A percentile compares a stretch with the other conserved stretches of the same genome.
Conservation (phyloP, 2,113 vertebrate genomes). For the Anser brachyrhynchus region DNA sequence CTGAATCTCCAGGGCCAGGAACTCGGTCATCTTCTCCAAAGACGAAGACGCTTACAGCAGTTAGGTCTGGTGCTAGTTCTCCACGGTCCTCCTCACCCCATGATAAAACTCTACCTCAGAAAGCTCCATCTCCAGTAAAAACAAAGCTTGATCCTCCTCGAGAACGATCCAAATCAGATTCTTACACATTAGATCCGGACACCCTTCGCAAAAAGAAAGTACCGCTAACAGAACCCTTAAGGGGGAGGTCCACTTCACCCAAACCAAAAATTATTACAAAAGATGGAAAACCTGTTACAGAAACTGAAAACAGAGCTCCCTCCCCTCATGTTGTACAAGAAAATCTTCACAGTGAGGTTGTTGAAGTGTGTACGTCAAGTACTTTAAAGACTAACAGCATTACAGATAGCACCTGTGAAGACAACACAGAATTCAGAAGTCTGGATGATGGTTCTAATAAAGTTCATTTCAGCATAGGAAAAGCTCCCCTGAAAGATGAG, state of each 20-base stretch:
- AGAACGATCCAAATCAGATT: conserved; percentile 97
- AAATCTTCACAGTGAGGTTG: conserved; percentile 96
- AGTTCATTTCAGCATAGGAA: conserved; percentile 98
- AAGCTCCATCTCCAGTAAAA: conserved; percentile 87
- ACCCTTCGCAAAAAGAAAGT: conserved; percentile 96
- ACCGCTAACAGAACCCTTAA: conserved; percentile 90
- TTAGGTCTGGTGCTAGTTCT: conserved; percentile 84
- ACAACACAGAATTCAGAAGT: conserved; percentile 83
- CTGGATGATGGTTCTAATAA: conserved; percentile 88
- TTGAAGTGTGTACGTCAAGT: conserved; percentile 96
- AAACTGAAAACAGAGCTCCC: conserved; percentile 89
- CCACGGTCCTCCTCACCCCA: conserved; percentile 87
- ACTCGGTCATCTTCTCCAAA: conserved; percentile 93
- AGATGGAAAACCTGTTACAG: conserved; percentile 83
- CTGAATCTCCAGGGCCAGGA: conserved; percentile 92
- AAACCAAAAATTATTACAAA: conserved; percentile 91
- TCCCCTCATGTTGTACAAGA: conserved; percentile 97
- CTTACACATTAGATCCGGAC: conserved; percentile 95
- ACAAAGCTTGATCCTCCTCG: conserved; percentile 92
- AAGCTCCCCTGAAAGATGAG: conserved; percentile 95
- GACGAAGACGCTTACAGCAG: conserved; percentile 85
- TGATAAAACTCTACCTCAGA: conserved; percentile 90
- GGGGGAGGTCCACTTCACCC: conserved; percentile 95
- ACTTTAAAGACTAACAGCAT: conserved; percentile 87
- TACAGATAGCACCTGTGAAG: conserved; percentile 85